Base-by-base conservation (phyloP, 2,888 invertebrate species). In the Trissolcus brochymenae region DNA sequence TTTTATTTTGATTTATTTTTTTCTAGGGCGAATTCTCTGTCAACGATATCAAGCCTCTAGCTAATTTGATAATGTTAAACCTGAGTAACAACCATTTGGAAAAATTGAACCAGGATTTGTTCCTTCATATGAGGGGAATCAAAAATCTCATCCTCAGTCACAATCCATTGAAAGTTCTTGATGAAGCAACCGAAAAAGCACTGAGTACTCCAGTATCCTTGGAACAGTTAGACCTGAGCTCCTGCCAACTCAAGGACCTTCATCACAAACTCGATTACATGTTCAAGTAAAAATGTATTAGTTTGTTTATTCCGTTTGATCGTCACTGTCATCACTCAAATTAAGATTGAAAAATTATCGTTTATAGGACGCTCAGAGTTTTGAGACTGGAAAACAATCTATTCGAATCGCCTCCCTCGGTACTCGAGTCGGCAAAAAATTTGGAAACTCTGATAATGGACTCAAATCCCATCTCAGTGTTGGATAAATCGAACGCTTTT, bases 121-220 rank as follows among this genome's bases (percentile, higher is more conserved):
- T 97, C 86, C 94, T 94, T 82, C 95, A 96, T 84, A 88, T 94
- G 3, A 91, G 93, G 0, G 90, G 92, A 56, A 85, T 97, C 43
- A 92, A 93, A 80, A 91, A 91, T 13, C 87, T 97, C 56, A 92
- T 92, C 81, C 89, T 97, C 21, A 92, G 93, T 77, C 91, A 92
- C n/a, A 97, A 97, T 88, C 94, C 94, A 0, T 90, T 97, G 13
- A 90, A 90, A 13, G 90, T 92, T 0, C 91, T 96, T 6, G 94
- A 94, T 83, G 90, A 91, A 6, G 61, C 68, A 7, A 93, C 94
- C 0, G 83, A 91, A 0, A 90, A 92, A 0, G 94, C 96, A 0
- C 91, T 96, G 17, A 91, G 92, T 0, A 92, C 92, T 72, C 87
- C 95, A 56, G 86, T 90, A 0, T 89, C 90, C 81, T 87, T 96